Percentiles rank a stretch among this genome's conserved stretches.
These are phyloP conservation scores for Zeugodacus cucurbitae DNA, from an alignment of 1,140 invertebrate genomes.

Conservation along the genomic window DNA sequence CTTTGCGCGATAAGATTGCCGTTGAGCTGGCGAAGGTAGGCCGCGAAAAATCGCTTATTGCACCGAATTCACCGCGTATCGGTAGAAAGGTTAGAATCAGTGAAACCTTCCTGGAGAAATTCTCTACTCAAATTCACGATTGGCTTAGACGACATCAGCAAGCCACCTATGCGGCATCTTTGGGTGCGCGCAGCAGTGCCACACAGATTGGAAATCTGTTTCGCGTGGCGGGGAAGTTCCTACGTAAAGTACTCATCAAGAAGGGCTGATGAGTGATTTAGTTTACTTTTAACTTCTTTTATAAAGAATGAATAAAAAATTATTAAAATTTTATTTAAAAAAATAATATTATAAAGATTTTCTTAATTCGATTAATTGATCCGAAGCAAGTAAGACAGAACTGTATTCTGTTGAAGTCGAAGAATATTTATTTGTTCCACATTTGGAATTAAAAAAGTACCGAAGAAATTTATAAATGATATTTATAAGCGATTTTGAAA, in stretches of 20 bases:
- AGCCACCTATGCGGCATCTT: constrained; percentile 48
- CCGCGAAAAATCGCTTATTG: constrained; percentile 44
- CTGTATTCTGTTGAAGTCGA: too few species aligned
- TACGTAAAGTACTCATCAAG: constrained; percentile 45
- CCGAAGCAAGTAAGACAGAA: too few species aligned
- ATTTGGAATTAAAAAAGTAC: too few species aligned
- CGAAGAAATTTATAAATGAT: too few species aligned
- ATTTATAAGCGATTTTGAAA: too few species aligned
- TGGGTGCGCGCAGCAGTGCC: constrained; percentile 53
- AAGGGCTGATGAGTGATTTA: background rate
- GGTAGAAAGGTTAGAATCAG: constrained; percentile 53
- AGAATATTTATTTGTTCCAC: too few species aligned
- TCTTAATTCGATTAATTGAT: too few species aligned
- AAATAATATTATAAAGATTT: background rate
- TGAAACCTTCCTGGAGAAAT: constrained; percentile 56
- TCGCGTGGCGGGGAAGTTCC: constrained; percentile 49
- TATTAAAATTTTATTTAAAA: constrained; percentile 8
- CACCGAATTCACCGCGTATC: constrained; percentile 48
- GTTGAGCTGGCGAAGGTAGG: constrained; percentile 43
- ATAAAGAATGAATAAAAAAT: background rate
- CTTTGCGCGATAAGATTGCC: constrained; percentile 50
- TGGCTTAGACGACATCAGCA: constrained; percentile 53
- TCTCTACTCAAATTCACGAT: constrained; percentile 53
- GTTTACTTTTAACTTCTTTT: background rate
- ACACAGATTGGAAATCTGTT: constrained; percentile 47